Conservation (phyloP, 1,140 invertebrate species). For the Vollenhovia emeryi region DNA sequence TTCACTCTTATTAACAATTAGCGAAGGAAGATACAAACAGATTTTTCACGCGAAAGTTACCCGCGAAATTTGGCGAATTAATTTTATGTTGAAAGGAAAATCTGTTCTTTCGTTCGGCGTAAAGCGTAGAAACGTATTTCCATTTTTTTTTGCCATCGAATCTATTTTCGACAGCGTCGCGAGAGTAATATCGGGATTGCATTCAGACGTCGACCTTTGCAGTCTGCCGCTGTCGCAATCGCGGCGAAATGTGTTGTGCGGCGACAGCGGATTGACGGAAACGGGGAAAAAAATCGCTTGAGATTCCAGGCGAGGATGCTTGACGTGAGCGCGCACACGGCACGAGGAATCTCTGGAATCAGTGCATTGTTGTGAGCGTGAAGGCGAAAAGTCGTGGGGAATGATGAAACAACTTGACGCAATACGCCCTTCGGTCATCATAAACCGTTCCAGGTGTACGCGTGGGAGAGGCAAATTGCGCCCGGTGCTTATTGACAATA, state of each 20-base stretch:
- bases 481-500: slow-evolving; percentile 55
- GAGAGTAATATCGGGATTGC: slow-evolving; percentile 21
- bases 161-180: slow-evolving; percentile 16
- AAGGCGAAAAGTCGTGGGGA: slow-evolving; percentile 35
- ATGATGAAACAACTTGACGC: slow-evolving; percentile 73
- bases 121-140: background rate
- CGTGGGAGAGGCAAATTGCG: slow-evolving; percentile 63
- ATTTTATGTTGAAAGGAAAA: background rate
- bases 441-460: slow-evolving; percentile 66
- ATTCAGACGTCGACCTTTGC: slow-evolving; percentile 55
- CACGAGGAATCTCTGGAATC: slow-evolving; percentile 58
- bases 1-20: background rate
- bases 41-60: background rate
- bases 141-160: background rate
- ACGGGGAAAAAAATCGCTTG: slow-evolving; percentile 54
- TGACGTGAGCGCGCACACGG: background rate
- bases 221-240: slow-evolving; percentile 50
- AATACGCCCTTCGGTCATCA: slow-evolving; percentile 67
- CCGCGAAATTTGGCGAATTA: background rate
- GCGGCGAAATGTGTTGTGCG: slow-evolving; percentile 39
- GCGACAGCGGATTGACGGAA: slow-evolving; percentile 57
- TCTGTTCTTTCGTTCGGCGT: background rate
- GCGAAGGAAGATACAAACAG: background rate
- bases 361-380: slow-evolving; percentile 64
- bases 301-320: slow-evolving; percentile 42